Evolutionary conservation across 1,140 invertebrate species (phyloP).

Genomic region (Brachionus asplanchnoidis): DNA sequence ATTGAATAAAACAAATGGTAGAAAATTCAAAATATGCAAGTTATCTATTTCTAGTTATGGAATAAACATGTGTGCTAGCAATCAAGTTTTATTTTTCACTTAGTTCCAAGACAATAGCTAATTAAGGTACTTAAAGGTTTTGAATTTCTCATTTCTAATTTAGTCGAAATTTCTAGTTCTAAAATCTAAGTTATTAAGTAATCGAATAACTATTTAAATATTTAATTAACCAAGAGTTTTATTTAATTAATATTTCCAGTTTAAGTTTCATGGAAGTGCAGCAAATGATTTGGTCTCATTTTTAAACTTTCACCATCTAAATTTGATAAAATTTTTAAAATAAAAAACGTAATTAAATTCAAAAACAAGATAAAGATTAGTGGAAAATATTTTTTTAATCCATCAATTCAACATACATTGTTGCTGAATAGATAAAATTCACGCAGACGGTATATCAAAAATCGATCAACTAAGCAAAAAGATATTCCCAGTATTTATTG

Average conservation of each 20-base stretch:
- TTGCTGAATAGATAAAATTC: not conserved
- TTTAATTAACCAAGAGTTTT: not conserved
- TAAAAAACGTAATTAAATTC: no score
- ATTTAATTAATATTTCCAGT: not conserved
- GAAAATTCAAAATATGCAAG: not conserved
- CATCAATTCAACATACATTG: not conserved
- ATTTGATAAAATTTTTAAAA: not conserved
- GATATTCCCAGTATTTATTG: not conserved
- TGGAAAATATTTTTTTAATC: not conserved
- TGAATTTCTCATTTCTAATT: not conserved
- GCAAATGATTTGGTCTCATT: no score
- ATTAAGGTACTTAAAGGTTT: not conserved
- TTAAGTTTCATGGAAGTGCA: no score
- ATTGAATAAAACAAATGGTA: not conserved
- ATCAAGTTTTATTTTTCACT: not conserved
- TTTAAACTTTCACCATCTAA: no score
- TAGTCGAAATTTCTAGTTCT: not conserved
- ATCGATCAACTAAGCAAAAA: not conserved
- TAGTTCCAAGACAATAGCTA: not conserved
- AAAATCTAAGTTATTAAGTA: not conserved
- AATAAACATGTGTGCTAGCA: not conserved
- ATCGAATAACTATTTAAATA: not conserved
- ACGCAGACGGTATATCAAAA: not conserved
- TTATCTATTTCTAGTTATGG: not conserved
- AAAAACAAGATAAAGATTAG: not conserved